Evolutionary conservation across 53 echinoderm and acorn worm species (phyloP).

Genomic region (Stichopus horrens): DNA sequence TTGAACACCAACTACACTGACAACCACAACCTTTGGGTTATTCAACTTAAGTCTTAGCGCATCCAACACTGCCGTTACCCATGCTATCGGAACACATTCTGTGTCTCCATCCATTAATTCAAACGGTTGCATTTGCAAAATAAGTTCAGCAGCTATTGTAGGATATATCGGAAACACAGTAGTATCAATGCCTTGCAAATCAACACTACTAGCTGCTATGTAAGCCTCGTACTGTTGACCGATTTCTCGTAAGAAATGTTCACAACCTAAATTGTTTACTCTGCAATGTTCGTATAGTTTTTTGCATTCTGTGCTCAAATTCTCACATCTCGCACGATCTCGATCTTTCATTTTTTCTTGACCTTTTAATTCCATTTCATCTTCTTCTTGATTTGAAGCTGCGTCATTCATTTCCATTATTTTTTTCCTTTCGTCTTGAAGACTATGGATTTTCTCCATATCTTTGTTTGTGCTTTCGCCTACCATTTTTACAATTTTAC

Average conservation of each 20-base stretch:
- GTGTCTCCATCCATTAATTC: conserved; percentile 31
- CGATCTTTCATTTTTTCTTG: not conserved
- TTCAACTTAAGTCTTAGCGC: not conserved
- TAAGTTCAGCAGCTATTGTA: not conserved
- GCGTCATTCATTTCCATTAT: no score
- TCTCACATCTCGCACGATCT: not conserved
- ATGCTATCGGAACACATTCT: not conserved
- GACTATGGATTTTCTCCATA: not conserved
- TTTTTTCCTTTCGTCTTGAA: no score
- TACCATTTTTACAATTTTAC: not conserved
- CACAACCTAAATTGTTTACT: not conserved
- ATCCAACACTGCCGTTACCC: not conserved
- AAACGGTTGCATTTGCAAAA: not conserved
- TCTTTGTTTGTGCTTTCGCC: not conserved
- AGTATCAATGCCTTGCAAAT: not conserved
- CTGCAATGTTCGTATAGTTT: not conserved
- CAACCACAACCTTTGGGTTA: not conserved
- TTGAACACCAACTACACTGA: conserved; percentile 28
- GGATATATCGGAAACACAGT: not conserved
- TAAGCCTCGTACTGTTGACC: not conserved
- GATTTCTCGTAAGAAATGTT: conserved; percentile 6
- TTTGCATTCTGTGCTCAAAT: not conserved
- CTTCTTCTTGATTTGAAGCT: not conserved
- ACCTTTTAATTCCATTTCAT: not conserved
- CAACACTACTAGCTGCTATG: not conserved